Conservation (phyloP, 2,113 vertebrate species). For the Capreolus pygargus region DNA sequence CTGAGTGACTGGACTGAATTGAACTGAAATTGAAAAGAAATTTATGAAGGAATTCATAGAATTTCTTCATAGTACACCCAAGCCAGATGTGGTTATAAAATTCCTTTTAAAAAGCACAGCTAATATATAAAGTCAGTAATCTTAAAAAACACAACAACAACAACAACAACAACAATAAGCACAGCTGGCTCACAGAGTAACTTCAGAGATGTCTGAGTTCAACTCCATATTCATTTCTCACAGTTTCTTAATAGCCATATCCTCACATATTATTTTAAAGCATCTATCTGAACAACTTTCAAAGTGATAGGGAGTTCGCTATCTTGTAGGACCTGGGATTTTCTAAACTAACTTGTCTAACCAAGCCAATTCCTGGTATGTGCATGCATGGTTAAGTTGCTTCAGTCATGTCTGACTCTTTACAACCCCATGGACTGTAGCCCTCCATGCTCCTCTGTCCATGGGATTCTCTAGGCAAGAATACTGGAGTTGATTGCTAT, state of each 20-base stretch:
- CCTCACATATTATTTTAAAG: not conserved
- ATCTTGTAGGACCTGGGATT: not conserved
- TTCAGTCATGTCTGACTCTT: not conserved
- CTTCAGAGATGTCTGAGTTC: not conserved
- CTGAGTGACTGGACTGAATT: not conserved
- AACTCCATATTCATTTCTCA: slow-evolving; percentile 5
- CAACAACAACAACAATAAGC: not conserved
- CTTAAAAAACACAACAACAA: too few relatives aligned
- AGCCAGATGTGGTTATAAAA: not conserved
- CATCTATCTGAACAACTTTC: not conserved
- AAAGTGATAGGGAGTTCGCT: not conserved
- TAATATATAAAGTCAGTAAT: not conserved
- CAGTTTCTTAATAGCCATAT: slow-evolving; percentile 7
- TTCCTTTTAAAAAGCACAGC: slow-evolving; percentile 18
- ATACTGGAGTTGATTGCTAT: not conserved
- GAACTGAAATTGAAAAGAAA: not conserved
- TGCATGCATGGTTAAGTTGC: not conserved
- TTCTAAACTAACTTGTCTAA: not conserved
- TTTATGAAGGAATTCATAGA: not conserved
- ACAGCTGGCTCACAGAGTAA: not conserved
- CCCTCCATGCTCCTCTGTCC: not conserved
- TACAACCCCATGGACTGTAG: not conserved
- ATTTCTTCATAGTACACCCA: not conserved
- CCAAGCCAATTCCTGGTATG: not conserved
- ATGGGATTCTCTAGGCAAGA: not conserved